Percentiles rank a stretch among this genome's conserved stretches.
Conservation (phyloP, 2,113 vertebrate genomes). For the Helogale parvula region DNA sequence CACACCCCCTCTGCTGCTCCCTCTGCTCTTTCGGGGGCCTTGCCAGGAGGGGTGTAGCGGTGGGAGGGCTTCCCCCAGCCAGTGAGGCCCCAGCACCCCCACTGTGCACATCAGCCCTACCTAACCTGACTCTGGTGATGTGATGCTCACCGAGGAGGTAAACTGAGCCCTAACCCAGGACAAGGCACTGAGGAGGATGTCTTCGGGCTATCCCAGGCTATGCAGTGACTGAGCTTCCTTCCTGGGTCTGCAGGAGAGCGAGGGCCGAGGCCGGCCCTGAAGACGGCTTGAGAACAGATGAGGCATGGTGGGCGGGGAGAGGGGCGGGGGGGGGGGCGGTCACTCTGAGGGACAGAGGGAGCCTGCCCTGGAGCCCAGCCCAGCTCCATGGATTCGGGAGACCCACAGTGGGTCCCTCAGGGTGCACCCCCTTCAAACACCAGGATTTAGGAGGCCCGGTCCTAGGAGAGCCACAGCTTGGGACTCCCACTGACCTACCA, state of each 20-base stretch:
- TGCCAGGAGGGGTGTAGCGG: accelerated
- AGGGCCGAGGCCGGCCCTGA: neutral
- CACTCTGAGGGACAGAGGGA: accelerated
- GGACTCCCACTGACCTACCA: neutral
- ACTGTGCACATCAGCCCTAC: neutral
- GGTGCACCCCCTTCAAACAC: neutral
- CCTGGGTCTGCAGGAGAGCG: neutral
- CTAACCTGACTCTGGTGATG: neutral
- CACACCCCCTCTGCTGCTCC: too few species aligned
- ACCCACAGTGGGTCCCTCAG: neutral
- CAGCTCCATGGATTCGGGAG: neutral
- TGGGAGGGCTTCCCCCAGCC: neutral
- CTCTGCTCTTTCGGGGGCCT: too few species aligned
- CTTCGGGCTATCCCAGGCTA: neutral
- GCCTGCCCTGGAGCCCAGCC: too few species aligned
- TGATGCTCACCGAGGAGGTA: neutral
- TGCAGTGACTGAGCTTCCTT: neutral
- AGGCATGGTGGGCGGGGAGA: accelerated
- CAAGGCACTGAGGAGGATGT: neutral
- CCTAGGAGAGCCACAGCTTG: neutral
- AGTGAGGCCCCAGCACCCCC: neutral
- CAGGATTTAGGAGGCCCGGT: neutral
- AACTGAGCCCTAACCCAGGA: neutral
- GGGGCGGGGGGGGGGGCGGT: neutral
- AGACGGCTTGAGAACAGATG: neutral